A percentile compares a stretch with the other conserved stretches of the same genome.
phyloP scores from a whole-genome alignment of 2,113 vertebrate species.

The Todiramphus chloris region DNA sequence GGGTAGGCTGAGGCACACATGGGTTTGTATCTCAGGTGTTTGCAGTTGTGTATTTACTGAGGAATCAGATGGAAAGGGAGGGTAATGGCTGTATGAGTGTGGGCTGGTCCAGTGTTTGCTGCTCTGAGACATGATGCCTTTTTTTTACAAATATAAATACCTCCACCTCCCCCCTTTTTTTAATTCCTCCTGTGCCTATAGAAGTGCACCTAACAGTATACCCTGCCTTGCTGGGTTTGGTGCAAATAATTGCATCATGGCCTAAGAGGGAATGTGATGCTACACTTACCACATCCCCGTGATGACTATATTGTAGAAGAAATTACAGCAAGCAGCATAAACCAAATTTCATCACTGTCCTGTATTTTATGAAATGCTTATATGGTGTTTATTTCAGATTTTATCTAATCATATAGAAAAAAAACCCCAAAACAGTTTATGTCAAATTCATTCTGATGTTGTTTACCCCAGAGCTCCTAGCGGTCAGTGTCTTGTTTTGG shows the following conservation, averaged over 20 bases:
- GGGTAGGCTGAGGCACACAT: not conserved
- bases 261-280: not conserved
- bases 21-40: not conserved
- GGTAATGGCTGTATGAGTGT: not conserved
- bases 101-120: not conserved
- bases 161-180: not conserved
- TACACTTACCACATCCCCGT: not conserved
- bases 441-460: not conserved
- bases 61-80: not conserved
- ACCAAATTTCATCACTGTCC: not conserved
- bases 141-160: not conserved
- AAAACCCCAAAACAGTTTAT: not conserved
- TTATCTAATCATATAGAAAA: not conserved
- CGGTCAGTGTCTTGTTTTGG: not conserved
- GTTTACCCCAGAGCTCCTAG: not conserved
- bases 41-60: not conserved
- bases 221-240: not conserved
- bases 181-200: accelerated
- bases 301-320: not conserved
- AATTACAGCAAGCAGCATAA: not conserved
- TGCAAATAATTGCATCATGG: not conserved
- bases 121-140: not conserved
- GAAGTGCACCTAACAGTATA: not conserved
- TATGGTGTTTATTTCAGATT: not conserved
- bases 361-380: not conserved